These are phyloP conservation scores for Delphinapterus leucas DNA, from an alignment of 2,113 vertebrate genomes.

Conservation along the genomic window DNA sequence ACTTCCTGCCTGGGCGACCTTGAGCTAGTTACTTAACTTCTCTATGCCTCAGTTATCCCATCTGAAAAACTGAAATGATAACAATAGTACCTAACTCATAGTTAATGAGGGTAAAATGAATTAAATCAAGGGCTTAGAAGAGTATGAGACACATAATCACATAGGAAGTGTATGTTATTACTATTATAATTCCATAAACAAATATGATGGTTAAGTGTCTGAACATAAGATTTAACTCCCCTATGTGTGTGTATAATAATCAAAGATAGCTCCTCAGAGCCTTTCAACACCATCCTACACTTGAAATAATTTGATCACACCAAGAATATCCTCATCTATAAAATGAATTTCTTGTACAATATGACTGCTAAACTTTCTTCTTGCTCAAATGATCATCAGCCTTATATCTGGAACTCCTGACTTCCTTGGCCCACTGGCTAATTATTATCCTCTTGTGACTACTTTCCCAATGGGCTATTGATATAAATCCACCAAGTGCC, in stretches of 20 bases:
- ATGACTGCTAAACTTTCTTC: neutral
- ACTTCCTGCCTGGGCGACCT: neutral
- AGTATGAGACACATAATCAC: neutral
- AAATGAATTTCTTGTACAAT: neutral
- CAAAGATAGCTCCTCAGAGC: neutral
- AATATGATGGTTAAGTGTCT: neutral
- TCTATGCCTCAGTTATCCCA: neutral
- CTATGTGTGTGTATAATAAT: neutral
- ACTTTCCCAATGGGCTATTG: neutral
- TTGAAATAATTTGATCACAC: neutral
- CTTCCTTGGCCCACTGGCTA: neutral
- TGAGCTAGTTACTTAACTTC: neutral
- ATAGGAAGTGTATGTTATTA: neutral
- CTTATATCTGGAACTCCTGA: neutral
- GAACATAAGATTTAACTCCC: neutral
- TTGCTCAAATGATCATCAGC: neutral
- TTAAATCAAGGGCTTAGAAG: neutral
- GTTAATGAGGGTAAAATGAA: neutral
- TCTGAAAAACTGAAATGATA: neutral
- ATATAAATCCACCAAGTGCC: neutral
- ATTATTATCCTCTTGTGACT: neutral
- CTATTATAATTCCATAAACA: neutral
- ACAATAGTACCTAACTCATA: neutral
- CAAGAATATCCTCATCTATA: neutral
- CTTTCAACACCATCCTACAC: neutral